phyloP scores from a whole-genome alignment of 2,888 invertebrate genomes.

The Macrosoma leucophasiata region DNA sequence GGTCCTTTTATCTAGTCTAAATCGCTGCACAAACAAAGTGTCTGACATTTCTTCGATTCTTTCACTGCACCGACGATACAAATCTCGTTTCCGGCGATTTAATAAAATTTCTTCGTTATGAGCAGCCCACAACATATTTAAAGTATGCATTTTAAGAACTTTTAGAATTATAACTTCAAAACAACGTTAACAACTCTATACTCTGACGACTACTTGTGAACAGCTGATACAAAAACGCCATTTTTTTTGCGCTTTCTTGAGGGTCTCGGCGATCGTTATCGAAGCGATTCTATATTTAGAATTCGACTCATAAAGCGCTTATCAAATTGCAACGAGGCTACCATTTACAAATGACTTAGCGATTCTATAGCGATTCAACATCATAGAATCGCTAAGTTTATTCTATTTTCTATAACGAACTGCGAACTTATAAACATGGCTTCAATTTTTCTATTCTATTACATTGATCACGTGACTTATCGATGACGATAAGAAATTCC shows the following conservation, averaged over 20 bases:
- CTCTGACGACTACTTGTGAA: not conserved
- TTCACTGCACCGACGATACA: not conserved
- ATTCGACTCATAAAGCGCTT: not conserved
- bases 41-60: not conserved
- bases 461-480: not conserved
- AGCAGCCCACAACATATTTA: conserved; percentile 3
- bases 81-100: conserved; percentile 1
- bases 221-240: too few relatives aligned
- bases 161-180: not conserved
- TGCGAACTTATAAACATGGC: not conserved
- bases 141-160: not conserved
- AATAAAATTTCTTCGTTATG: conserved; percentile 2
- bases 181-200: not conserved
- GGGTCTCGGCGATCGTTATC: not conserved
- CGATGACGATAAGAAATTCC: not conserved
- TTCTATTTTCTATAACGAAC: not conserved
- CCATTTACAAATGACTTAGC: too few relatives aligned
- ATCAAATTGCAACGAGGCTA: not conserved
- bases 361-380: not conserved
- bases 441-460: not conserved
- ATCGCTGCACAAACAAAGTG: not conserved
- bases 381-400: not conserved
- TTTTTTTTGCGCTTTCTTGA: too few relatives aligned
- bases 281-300: not conserved
- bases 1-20: not conserved